phyloP scores from a whole-genome alignment of 2,797 vertebrate genomes.

The Tachyglossus aculeatus region DNA sequence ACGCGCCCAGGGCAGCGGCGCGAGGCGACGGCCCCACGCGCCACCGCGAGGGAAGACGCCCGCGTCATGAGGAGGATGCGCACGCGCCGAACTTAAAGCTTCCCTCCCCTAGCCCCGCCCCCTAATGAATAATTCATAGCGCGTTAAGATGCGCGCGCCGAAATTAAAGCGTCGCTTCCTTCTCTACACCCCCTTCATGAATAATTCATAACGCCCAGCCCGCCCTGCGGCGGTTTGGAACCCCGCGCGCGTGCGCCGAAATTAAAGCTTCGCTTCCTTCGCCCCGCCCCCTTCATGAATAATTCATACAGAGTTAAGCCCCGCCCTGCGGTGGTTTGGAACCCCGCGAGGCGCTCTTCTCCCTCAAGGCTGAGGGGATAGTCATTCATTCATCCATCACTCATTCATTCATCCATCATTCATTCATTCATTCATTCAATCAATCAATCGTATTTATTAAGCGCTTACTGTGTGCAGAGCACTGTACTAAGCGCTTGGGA shows the following conservation, averaged over 20 bases:
- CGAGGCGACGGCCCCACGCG: too few relatives aligned
- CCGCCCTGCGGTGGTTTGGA: fast-evolving
- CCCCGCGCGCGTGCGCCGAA: fast-evolving
- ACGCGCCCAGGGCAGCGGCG: too few relatives aligned
- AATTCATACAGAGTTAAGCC: fast-evolving
- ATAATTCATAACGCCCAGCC: fast-evolving
- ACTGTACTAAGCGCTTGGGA: too few relatives aligned
- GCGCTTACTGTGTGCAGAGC: too few relatives aligned
- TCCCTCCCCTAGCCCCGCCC: neutral
- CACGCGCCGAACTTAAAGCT: too few relatives aligned
- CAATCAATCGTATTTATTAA: too few relatives aligned
- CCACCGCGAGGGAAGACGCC: too few relatives aligned
- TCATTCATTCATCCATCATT: too few relatives aligned
- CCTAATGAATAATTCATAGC: neutral
- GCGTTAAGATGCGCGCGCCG: too few relatives aligned
- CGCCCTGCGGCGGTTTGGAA: fast-evolving
- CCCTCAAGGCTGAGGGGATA: too few relatives aligned
- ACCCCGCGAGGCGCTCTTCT: fast-evolving
- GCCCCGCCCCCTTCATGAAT: neutral
- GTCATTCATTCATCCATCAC: too few relatives aligned
- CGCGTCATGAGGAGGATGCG: neutral
- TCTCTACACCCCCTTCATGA: neutral
- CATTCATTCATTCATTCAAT: too few relatives aligned
- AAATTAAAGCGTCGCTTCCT: neutral
- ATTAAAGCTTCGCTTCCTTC: neutral